phyloP scores from a whole-genome alignment of 2,797 vertebrate species.

The Megalops cyprinoides region DNA sequence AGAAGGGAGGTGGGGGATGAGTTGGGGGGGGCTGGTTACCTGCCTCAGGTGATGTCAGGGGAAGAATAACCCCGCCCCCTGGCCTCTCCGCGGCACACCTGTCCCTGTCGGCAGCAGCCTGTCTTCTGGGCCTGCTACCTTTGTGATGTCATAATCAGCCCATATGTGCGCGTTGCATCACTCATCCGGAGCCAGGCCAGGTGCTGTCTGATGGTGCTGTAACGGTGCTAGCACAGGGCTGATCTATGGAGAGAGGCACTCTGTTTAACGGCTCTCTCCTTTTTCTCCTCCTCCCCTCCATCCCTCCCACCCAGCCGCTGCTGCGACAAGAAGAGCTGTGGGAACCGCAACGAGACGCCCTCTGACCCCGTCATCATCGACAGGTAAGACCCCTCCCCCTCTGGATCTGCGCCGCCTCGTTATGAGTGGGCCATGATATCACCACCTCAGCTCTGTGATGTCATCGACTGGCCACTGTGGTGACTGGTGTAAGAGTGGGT shows the following conservation, averaged over 20 bases:
- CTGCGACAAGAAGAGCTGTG: slow-evolving; percentile 99
- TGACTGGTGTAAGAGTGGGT: too few relatives aligned
- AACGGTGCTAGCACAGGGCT: slow-evolving; percentile 46
- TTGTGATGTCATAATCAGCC: slow-evolving; percentile 76
- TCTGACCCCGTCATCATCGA: slow-evolving; percentile 99
- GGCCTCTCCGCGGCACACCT: slow-evolving; percentile 39
- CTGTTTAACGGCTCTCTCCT: slow-evolving; percentile 32
- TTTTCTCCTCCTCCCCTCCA: slow-evolving; percentile 48
- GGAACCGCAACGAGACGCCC: slow-evolving; percentile 98
- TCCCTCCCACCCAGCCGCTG: slow-evolving; percentile 72
- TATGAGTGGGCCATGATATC: neutral
- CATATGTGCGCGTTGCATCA: slow-evolving; percentile 74
- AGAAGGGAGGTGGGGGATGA: slow-evolving; percentile 15
- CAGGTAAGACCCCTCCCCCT: slow-evolving; percentile 84
- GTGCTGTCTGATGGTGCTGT: neutral
- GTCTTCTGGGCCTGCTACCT: slow-evolving; percentile 64
- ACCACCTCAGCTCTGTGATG: neutral
- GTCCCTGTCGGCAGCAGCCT: slow-evolving; percentile 63
- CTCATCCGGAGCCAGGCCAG: too few relatives aligned
- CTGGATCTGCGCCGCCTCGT: neutral
- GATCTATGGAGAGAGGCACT: slow-evolving; percentile 46
- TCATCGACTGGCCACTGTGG: too few relatives aligned
- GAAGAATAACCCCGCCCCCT: slow-evolving; percentile 53
- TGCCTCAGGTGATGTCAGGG: slow-evolving; percentile 37
- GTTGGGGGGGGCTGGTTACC: slow-evolving; percentile 9